These are phyloP conservation scores for Aleiodes leptofemur DNA, from an alignment of 2,888 invertebrate genomes.

Conservation along the genomic window DNA sequence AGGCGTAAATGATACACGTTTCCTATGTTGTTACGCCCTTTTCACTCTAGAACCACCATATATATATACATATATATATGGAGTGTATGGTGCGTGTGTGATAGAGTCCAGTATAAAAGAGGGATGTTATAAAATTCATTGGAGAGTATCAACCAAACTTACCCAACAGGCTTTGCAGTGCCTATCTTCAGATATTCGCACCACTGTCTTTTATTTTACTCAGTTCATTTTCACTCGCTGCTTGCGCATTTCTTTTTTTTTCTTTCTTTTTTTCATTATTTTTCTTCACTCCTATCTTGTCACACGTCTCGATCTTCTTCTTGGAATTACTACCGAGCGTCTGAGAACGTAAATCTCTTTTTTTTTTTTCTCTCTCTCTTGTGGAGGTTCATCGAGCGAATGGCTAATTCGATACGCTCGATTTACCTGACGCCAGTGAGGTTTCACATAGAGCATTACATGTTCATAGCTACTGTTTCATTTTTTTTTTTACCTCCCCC, in stretches of 20 bases:
- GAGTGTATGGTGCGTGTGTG: conserved; percentile 22
- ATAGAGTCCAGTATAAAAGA: not conserved
- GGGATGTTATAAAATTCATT: conserved; percentile 10
- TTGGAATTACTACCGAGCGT: conserved; percentile 29
- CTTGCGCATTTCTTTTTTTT: not conserved
- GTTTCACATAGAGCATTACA: not conserved
- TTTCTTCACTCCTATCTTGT: conserved; percentile 9
- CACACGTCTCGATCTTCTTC: conserved; percentile 21
- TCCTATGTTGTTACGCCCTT: too few species aligned
- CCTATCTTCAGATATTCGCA: not conserved
- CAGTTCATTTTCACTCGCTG: not conserved
- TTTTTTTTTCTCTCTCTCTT: conserved; percentile 21
- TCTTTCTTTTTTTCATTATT: not conserved
- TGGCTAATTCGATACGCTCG: conserved; percentile 47
- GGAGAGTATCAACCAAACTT: not conserved
- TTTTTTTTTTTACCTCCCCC: not conserved
- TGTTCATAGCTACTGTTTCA: not conserved
- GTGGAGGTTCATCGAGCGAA: conserved; percentile 43
- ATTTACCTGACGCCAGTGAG: conserved; percentile 43
- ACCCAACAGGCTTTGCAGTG: conserved; percentile 13
- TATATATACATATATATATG: too few species aligned
- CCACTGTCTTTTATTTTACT: conserved; percentile 3
- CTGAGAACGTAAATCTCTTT: conserved; percentile 25
- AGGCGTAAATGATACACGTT: too few species aligned
- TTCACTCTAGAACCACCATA: too few species aligned